Percentiles rank a stretch among this genome's conserved stretches.
Conservation (phyloP, 2,888 invertebrate genomes). For the Andrena chrysosceles region DNA sequence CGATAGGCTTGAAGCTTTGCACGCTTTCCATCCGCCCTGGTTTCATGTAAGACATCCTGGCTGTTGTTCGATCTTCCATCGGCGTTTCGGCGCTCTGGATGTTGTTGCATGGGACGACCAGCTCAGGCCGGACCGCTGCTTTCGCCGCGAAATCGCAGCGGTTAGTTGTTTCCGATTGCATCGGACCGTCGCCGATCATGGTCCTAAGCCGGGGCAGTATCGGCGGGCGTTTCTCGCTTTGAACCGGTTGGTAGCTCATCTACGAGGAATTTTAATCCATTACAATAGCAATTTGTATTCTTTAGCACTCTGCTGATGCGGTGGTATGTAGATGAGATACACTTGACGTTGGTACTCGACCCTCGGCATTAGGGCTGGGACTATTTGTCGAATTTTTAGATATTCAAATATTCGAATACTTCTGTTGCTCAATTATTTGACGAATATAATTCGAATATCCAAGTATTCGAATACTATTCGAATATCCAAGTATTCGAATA, state of each 20-base stretch:
- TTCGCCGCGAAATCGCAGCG: constrained; percentile 80
- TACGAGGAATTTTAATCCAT: constrained; percentile 49
- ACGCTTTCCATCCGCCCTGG: constrained; percentile 75
- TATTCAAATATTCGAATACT: too few species aligned
- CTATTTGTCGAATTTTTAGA: too few species aligned
- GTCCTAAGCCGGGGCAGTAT: constrained; percentile 77
- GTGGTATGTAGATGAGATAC: constrained; percentile 4
- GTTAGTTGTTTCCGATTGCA: constrained; percentile 80
- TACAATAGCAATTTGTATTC: neutral
- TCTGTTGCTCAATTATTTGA: too few species aligned
- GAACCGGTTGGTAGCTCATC: constrained; percentile 82
- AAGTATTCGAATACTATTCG: too few species aligned
- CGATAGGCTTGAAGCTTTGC: constrained; percentile 79
- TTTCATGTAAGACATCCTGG: constrained; percentile 78
- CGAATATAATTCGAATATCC: too few species aligned
- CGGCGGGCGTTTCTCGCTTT: constrained; percentile 76
- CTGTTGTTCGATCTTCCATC: constrained; percentile 79
- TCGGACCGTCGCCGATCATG: constrained; percentile 77
- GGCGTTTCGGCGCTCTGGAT: constrained; percentile 77
- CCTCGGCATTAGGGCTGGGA: too few species aligned
- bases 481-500: too few species aligned
- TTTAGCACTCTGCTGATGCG: neutral
- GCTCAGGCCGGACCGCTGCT: constrained; percentile 64
- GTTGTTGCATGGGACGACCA: constrained; percentile 79
- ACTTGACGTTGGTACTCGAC: neutral